Conservation (phyloP, 2,113 vertebrate genomes). For the Ameiurus melas region DNA sequence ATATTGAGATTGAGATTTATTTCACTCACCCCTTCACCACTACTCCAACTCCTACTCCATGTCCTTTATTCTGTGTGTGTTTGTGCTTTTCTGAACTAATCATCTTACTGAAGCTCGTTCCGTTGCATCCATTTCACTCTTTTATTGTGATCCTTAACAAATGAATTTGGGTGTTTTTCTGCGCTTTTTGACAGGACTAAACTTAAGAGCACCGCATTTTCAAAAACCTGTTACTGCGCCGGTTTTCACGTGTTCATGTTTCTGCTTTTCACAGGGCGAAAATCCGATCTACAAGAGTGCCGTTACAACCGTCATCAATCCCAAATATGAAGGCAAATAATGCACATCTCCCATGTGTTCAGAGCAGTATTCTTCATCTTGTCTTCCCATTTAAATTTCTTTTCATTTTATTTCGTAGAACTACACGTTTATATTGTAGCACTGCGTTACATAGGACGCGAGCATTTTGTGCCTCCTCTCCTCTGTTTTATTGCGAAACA, state of each 20-base stretch:
- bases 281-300: conserved; percentile 99
- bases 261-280: conserved; percentile 82
- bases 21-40: not conserved
- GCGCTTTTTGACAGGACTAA: not conserved
- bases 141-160: not conserved
- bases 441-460: conserved; percentile 13
- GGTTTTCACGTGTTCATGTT: not conserved
- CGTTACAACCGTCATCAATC: conserved; percentile 97
- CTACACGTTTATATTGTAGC: conserved; percentile 38
- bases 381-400: not conserved
- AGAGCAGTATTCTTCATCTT: not conserved
- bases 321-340: conserved; percentile 99
- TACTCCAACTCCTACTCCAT: not conserved
- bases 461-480: conserved; percentile 19
- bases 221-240: not conserved
- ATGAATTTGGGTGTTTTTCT: not conserved
- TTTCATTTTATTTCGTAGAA: conserved; percentile 33
- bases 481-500: conserved; percentile 13
- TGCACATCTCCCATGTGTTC: conserved; percentile 5
- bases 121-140: not conserved
- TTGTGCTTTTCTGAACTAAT: not conserved
- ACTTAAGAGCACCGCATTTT: not conserved
- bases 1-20: no score
- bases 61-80: not conserved
- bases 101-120: not conserved